A percentile compares a stretch with the other conserved stretches of the same genome.
phyloP scores from a whole-genome alignment of 2,888 invertebrate genomes.

The Drosophila nr. medialis region DNA sequence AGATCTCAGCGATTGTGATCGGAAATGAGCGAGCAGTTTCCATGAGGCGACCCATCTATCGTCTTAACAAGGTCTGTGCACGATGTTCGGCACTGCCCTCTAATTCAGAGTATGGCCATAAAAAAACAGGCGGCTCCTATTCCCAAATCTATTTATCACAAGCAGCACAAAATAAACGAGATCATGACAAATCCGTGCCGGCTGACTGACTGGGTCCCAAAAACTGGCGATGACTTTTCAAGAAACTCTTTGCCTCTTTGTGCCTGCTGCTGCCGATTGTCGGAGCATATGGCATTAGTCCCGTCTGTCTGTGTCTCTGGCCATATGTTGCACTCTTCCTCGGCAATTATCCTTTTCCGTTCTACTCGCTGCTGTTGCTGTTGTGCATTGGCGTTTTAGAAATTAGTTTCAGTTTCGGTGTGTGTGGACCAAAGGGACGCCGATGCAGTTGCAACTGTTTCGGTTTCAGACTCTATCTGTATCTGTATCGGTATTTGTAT shows the following conservation, averaged over 20 bases:
- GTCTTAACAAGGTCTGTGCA: constrained; percentile 60
- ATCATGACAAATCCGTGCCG: constrained; percentile 74
- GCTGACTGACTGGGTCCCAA: constrained; percentile 51
- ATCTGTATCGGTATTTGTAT: constrained; percentile 7
- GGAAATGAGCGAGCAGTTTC: constrained; percentile 69
- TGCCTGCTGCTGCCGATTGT: constrained; percentile 56
- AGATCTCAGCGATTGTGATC: constrained; percentile 56
- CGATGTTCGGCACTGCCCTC: constrained; percentile 37
- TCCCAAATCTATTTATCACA: constrained; percentile 66
- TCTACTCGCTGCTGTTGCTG: constrained; percentile 17
- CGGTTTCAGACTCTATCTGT: constrained; percentile 10
- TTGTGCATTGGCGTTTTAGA: constrained; percentile 33
- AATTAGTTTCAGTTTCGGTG: constrained; percentile 75
- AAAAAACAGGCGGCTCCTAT: constrained; percentile 33
- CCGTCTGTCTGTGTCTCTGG: constrained; percentile 47
- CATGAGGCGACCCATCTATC: constrained; percentile 42
- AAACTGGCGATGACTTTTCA: constrained; percentile 38
- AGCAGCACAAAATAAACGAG: constrained; percentile 66
- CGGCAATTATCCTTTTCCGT: constrained; percentile 76
- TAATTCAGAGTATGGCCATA: constrained; percentile 63
- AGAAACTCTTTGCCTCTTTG: constrained; percentile 60
- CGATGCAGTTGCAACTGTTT: constrained; percentile 51
- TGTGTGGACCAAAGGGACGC: constrained; percentile 63
- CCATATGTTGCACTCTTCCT: constrained; percentile 76
- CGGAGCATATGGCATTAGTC: constrained; percentile 42